phyloP scores from a whole-genome alignment of 2,113 vertebrate species.

The Miniopterus natalensis region DNA sequence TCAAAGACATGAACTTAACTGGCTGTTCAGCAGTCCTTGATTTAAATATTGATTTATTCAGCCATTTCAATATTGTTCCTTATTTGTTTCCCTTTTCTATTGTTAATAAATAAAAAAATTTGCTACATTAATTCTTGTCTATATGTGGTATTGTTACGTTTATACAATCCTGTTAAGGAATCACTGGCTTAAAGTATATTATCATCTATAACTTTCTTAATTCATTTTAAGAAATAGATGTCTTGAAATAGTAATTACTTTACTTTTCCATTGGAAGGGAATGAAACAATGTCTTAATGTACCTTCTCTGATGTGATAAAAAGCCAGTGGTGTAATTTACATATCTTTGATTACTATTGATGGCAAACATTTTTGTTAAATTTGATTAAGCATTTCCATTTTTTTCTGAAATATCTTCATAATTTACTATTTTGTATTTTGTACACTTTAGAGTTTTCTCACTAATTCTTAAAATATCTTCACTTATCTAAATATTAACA shows the following conservation, averaged over 20 bases:
- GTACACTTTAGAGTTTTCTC: not conserved
- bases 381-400: not conserved
- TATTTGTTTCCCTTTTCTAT: not conserved
- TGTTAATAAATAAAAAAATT: not conserved
- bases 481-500: not conserved
- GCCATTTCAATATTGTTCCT: not conserved
- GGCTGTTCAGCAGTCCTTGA: not conserved
- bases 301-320: not conserved
- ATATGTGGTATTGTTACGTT: not conserved
- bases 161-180: not conserved
- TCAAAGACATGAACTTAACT: not conserved
- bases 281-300: not conserved
- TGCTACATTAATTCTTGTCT: not conserved
- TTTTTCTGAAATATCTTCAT: not conserved
- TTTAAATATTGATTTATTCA: not conserved
- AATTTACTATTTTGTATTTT: not conserved
- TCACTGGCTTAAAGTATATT: not conserved
- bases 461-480: not conserved
- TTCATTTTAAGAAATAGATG: not conserved
- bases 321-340: not conserved
- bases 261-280: not conserved
- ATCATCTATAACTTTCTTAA: not conserved
- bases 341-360: not conserved
- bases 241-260: not conserved
- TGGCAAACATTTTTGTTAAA: not conserved